Conservation (phyloP, 2,797 vertebrate species). For the Bucorvus abyssinicus region DNA sequence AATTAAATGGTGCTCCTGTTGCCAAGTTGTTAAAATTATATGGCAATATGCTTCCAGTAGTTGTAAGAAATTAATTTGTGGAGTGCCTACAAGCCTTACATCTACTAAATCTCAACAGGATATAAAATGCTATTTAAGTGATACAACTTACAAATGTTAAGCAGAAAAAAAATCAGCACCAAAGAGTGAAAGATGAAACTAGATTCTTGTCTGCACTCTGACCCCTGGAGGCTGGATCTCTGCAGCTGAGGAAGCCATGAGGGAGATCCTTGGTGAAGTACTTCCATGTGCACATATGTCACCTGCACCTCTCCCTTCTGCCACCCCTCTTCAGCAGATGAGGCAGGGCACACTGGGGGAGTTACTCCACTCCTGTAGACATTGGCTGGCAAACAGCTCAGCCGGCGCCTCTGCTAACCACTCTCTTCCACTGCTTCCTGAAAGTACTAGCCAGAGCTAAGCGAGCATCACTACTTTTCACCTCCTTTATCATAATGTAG, state of each 20-base stretch:
- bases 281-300: accelerated
- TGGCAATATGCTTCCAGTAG: constrained; percentile 64
- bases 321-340: background rate
- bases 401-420: background rate
- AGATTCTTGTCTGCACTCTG: background rate
- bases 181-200: constrained; percentile 5
- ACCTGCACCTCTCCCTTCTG: background rate
- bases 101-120: constrained; percentile 60
- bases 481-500: background rate
- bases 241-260: background rate
- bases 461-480: background rate
- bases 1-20: constrained; percentile 55
- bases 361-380: background rate
- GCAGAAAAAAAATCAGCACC: constrained; percentile 20
- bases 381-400: background rate
- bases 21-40: constrained; percentile 69
- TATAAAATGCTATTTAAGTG: constrained; percentile 57
- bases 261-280: background rate
- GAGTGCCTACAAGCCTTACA: constrained; percentile 64
- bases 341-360: background rate
- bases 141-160: constrained; percentile 29
- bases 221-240: background rate
- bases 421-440: background rate
- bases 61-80: constrained; percentile 70
- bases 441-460: background rate